Evolutionary conservation across 2,113 vertebrate genomes (phyloP).

Genomic region (Anthoscopus minutus): DNA sequence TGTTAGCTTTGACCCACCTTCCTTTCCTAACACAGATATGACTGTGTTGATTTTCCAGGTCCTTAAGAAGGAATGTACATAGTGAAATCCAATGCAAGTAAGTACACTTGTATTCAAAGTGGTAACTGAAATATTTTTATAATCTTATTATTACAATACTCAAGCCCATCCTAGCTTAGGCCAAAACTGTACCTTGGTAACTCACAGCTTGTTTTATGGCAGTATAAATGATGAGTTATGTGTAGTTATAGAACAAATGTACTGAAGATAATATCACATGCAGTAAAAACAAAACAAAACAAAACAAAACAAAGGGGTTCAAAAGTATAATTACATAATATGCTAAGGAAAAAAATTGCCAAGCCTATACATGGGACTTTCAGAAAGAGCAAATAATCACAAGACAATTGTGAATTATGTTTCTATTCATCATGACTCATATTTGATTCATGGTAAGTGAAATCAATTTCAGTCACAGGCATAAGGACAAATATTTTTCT

Average conservation of each 20-base stretch:
- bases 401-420: background rate
- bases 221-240: background rate
- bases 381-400: conserved; percentile 1
- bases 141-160: background rate
- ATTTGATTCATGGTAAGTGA: conserved; percentile 4
- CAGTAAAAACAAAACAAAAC: background rate
- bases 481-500: background rate
- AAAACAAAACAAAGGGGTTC: background rate
- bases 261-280: background rate
- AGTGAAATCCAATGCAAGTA: background rate
- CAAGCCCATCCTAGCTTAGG: background rate
- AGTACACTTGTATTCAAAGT: background rate
- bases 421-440: conserved; percentile 2
- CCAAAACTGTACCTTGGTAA: background rate
- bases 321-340: background rate
- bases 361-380: background rate
- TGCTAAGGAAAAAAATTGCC: background rate
- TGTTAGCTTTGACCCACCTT: background rate
- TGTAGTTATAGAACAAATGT: background rate
- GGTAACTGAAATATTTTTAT: background rate
- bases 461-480: background rate
- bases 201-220: background rate
- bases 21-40: background rate
- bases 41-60: background rate
- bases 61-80: background rate